Conservation (phyloP, 2,888 invertebrate genomes). For the Epsilonema sp. region DNA sequence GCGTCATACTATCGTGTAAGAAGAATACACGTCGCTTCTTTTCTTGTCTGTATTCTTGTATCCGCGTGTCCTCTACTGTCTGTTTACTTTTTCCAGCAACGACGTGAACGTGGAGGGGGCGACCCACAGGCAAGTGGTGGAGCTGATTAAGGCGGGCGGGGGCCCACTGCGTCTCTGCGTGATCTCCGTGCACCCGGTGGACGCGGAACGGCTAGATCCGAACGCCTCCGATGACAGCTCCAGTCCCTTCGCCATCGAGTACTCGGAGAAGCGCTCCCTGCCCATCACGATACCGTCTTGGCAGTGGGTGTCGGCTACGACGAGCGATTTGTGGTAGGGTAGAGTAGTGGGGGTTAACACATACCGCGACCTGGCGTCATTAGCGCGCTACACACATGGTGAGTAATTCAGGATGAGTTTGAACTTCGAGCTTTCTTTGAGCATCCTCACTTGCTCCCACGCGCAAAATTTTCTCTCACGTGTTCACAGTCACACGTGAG, state of each 20-base stretch:
- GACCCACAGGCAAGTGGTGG: slow-evolving; percentile 98
- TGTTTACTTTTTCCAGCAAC: slow-evolving; percentile 51
- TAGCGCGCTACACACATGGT: too few relatives aligned
- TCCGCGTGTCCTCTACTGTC: background rate
- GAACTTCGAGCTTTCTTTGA: background rate
- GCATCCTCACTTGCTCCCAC: background rate
- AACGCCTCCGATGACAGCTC: slow-evolving; percentile 16
- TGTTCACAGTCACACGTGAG: too few relatives aligned
- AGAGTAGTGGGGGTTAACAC: too few relatives aligned
- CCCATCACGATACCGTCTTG: slow-evolving; percentile 76
- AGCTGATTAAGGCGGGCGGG: slow-evolving; percentile 93
- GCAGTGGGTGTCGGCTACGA: slow-evolving; percentile 55
- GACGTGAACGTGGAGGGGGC: slow-evolving; percentile 93
- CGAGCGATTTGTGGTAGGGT: slow-evolving; percentile 83
- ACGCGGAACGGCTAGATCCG: slow-evolving; percentile 57
- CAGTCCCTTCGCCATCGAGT: slow-evolving; percentile 27
- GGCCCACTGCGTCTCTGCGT: slow-evolving; percentile 87
- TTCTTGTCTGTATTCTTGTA: too few relatives aligned
- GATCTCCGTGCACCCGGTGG: slow-evolving; percentile 62
- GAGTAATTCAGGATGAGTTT: slow-evolving; percentile 61
- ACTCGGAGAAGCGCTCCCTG: slow-evolving; percentile 57
- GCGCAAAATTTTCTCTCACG: too few relatives aligned
- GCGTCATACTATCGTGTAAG: background rate
- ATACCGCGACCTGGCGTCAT: too few relatives aligned
- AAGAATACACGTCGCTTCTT: background rate